Conservation (phyloP, 2,888 invertebrate species). For the Pachycephus smyrnensis region DNA sequence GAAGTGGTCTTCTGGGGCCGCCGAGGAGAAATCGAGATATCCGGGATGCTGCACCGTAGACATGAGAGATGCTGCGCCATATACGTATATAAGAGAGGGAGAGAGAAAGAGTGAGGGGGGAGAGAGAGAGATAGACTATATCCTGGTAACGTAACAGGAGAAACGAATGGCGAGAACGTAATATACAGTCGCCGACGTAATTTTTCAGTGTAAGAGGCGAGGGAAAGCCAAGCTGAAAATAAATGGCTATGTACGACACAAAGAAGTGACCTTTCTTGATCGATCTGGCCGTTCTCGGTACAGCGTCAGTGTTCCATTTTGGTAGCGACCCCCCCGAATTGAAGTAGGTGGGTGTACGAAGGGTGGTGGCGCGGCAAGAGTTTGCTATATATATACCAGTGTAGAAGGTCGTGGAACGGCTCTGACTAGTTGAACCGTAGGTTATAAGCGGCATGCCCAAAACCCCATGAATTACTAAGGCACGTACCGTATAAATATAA, state of each 20-base stretch:
- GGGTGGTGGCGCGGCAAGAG: neutral
- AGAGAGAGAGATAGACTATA: neutral
- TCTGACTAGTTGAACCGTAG: constrained; percentile 16
- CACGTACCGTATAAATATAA: constrained; percentile 45
- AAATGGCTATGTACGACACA: neutral
- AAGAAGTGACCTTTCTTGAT: neutral
- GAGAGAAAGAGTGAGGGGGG: no score
- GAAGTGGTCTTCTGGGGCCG: neutral
- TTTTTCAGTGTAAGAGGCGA: neutral
- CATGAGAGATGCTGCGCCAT: neutral
- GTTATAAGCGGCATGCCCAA: constrained; percentile 33
- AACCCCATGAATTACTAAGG: constrained; percentile 50
- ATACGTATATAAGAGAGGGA: neutral
- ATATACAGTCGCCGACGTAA: neutral
- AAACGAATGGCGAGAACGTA: neutral
- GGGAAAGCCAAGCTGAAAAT: neutral
- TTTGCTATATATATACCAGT: neutral
- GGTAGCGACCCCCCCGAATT: neutral
- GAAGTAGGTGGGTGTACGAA: neutral
- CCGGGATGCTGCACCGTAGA: neutral
- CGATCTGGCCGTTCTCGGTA: neutral
- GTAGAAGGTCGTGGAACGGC: neutral
- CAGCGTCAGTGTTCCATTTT: neutral
- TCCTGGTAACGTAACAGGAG: neutral
- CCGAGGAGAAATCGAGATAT: neutral